Evolutionary conservation across 30 jellyfish, hydroid and myxozoan genomes (phyloP).

Genomic region (Aurelia aurita complex sp. Pacific): DNA sequence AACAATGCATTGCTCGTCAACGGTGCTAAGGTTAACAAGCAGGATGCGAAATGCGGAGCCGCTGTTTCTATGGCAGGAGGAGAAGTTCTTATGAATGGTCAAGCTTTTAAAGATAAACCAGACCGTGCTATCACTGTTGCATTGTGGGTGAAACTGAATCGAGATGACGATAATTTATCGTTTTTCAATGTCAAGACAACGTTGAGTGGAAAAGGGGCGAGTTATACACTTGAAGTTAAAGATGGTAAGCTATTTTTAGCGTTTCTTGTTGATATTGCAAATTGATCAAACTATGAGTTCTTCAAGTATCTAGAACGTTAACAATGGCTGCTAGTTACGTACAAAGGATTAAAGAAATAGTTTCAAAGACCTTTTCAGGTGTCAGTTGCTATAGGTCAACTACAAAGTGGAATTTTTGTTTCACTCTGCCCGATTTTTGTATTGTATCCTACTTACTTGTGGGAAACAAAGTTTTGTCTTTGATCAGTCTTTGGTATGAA

Average conservation of each 20-base stretch:
- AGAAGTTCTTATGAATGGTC: conserved; percentile 85
- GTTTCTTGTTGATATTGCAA: not conserved
- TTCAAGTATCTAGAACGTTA: too few species aligned
- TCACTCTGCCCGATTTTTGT: too few species aligned
- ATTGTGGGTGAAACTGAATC: conserved; percentile 92
- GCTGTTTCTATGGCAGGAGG: conserved; percentile 93
- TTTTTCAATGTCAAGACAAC: conserved; percentile 83
- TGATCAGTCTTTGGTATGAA: too few species aligned
- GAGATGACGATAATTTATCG: conserved; percentile 84
- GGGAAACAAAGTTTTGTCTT: too few species aligned
- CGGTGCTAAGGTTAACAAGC: conserved; percentile 91
- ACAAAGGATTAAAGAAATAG: too few species aligned
- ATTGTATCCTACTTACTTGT: too few species aligned
- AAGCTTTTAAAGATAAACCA: conserved; percentile 73
- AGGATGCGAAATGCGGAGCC: conserved; percentile 98
- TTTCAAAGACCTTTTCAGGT: not conserved
- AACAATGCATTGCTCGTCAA: conserved; percentile 89
- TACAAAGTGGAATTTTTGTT: too few species aligned
- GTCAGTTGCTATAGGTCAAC: not conserved
- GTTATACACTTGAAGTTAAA: conserved; percentile 81
- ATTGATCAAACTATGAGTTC: not conserved
- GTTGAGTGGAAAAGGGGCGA: conserved; percentile 85
- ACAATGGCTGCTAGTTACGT: too few species aligned
- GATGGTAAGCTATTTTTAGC: conserved; percentile 47
- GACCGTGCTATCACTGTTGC: conserved; percentile 89